A percentile compares a stretch with the other conserved stretches of the same genome.
Conservation (phyloP, 2,888 invertebrate species). For the Hylaea fasciaria region DNA sequence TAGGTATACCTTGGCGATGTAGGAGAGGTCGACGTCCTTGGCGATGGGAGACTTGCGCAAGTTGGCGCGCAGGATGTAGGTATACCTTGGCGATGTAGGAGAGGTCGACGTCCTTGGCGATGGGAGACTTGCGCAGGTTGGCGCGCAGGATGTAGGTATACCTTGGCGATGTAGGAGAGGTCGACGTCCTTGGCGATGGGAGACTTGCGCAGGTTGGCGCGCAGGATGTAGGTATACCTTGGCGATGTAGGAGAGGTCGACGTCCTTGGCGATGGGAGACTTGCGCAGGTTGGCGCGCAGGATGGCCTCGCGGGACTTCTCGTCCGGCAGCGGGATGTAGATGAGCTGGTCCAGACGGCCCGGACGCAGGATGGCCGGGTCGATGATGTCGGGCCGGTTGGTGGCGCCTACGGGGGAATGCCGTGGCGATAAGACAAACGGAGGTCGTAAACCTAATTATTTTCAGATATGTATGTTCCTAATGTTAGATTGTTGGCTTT, state of each 20-base stretch:
- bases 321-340: conserved; percentile 99
- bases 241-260: conserved; percentile 94
- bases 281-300: conserved; percentile 98
- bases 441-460: no score
- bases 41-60: no score
- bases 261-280: conserved; percentile 97
- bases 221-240: conserved; percentile 97
- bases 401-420: conserved; percentile 76
- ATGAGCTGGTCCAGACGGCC: conserved; percentile 99
- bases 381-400: conserved; percentile 94
- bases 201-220: conserved; percentile 97
- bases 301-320: conserved; percentile 98
- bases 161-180: conserved; percentile 93
- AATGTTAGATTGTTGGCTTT: no score
- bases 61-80: conserved; percentile 98
- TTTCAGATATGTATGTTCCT: no score
- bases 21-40: no score
- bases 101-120: conserved; percentile 97
- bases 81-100: conserved; percentile 94
- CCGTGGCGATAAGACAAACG: no score
- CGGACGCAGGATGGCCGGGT: conserved; percentile 99
- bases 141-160: conserved; percentile 99
- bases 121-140: conserved; percentile 97
- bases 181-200: conserved; percentile 98
- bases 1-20: no score